phyloP scores from a whole-genome alignment of 2,797 vertebrate species.

The Galagoides demidoff region DNA sequence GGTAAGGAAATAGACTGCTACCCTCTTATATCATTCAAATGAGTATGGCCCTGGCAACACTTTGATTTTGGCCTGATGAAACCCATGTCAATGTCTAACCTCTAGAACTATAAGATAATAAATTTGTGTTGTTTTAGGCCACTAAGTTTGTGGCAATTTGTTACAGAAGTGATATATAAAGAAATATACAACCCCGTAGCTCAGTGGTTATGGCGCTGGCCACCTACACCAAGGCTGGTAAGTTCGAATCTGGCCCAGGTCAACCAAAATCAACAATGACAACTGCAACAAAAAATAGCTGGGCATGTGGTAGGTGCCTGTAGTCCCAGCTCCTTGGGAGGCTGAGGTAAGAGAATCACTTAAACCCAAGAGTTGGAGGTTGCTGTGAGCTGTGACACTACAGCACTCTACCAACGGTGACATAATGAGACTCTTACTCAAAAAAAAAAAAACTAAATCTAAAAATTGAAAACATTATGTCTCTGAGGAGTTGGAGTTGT shows the following conservation, averaged over 20 bases:
- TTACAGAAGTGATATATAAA: not conserved
- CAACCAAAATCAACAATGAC: too few relatives aligned
- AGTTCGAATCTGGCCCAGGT: too few relatives aligned
- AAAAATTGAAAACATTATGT: not conserved
- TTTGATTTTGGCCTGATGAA: not conserved
- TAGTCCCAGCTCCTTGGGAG: too few relatives aligned
- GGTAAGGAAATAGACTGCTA: not conserved
- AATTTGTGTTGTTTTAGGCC: constrained; percentile 18
- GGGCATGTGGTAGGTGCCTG: too few relatives aligned
- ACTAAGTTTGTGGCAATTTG: constrained; percentile 28
- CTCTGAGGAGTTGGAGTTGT: not conserved
- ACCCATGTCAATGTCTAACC: not conserved
- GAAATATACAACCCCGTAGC: not conserved
- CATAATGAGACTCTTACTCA: too few relatives aligned
- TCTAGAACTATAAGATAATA: not conserved
- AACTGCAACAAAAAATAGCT: too few relatives aligned
- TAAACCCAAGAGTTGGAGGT: too few relatives aligned
- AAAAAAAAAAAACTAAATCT: not conserved
- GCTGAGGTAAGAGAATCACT: too few relatives aligned
- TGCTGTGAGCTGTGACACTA: too few relatives aligned
- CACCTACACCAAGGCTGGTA: too few relatives aligned
- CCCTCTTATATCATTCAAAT: not conserved
- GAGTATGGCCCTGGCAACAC: not conserved
- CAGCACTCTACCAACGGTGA: too few relatives aligned
- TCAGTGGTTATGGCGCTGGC: too few relatives aligned